These are phyloP conservation scores for Ophthalmolycus amberensis DNA, from an alignment of 2,113 vertebrate genomes.

Conservation along the genomic window DNA sequence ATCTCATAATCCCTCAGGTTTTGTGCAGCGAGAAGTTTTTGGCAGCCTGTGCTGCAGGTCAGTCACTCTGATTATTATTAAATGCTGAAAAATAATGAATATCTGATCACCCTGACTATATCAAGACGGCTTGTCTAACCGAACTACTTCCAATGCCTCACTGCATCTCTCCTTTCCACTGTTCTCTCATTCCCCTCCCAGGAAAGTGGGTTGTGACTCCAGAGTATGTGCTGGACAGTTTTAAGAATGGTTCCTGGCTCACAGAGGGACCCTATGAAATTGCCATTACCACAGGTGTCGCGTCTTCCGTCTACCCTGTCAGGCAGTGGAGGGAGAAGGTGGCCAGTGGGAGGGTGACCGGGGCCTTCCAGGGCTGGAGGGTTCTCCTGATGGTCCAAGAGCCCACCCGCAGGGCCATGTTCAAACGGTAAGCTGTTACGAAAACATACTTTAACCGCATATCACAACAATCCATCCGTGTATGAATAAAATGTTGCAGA, in stretches of 20 bases:
- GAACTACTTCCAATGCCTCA: background rate
- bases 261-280: conserved; percentile 91
- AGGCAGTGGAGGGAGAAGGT: conserved; percentile 83
- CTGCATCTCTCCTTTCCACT: background rate
- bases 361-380: conserved; percentile 94
- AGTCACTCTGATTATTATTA: conserved; percentile 62
- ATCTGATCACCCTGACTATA: background rate
- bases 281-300: conserved; percentile 63
- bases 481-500: background rate
- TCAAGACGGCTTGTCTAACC: background rate
- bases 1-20: conserved; percentile 89
- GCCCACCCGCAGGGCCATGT: conserved; percentile 81
- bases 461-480: background rate
- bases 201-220: conserved; percentile 97
- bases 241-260: conserved; percentile 91
- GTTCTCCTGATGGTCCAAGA: conserved; percentile 87
- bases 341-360: conserved; percentile 81
- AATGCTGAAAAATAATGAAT: background rate
- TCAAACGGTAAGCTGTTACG: conserved; percentile 85
- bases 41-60: conserved; percentile 94
- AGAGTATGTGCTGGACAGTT: conserved; percentile 93
- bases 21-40: conserved; percentile 93
- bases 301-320: conserved; percentile 65
- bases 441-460: background rate
- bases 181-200: conserved; percentile 58